Base-by-base conservation (phyloP, 2,113 vertebrate genomes). In the Ictalurus furcatus region DNA sequence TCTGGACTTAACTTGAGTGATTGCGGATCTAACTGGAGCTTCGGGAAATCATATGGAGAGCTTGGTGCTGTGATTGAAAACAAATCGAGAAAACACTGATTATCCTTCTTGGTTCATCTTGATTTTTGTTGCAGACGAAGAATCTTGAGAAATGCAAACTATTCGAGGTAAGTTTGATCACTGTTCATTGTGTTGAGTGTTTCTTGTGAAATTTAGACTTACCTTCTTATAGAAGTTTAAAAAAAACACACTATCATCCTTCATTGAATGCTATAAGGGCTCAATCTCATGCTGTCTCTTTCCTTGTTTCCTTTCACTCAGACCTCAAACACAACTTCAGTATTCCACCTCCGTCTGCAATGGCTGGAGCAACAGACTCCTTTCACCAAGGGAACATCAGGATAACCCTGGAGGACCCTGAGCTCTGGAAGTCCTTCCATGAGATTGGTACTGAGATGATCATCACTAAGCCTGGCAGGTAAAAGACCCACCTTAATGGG, bases 381-480 rank as follows among this genome's bases (percentile, higher is more conserved):
- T 96, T 96, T 86, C 93, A 96, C 0, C 96, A 97, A 94, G 94
- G 95, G 88, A 97, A 95, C 93, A 95, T 98, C 30, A 94, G 94
- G 81, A 89, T 96, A 93, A 95, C 95, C 30, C 94, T 98, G 3
- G 97, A 98, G 90, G 97, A 98, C 89, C 91, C 94, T 44, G 94
- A 95, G 16, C 97, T 98, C 67, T 98, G 97, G 97, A 97, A 94
- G 90, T 94, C 95, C 84, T 98, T 98, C 90, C 95, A 96, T 87
- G 95, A 96, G 90, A 96, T 96, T 12, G 97, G 97, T 76, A 98
- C 97, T 0, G 97, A 98, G 93, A 98, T 98, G 97, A 97, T 98
- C 91, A 98, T 98, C 94, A 98, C 97, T 59, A 98, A 98, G 80
- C 96, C 97, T 0, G 97, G 97, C 91, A 95, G 97, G 97, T 97